Conservation (phyloP, 2,888 invertebrate genomes). For the Thymelicus lineola region DNA sequence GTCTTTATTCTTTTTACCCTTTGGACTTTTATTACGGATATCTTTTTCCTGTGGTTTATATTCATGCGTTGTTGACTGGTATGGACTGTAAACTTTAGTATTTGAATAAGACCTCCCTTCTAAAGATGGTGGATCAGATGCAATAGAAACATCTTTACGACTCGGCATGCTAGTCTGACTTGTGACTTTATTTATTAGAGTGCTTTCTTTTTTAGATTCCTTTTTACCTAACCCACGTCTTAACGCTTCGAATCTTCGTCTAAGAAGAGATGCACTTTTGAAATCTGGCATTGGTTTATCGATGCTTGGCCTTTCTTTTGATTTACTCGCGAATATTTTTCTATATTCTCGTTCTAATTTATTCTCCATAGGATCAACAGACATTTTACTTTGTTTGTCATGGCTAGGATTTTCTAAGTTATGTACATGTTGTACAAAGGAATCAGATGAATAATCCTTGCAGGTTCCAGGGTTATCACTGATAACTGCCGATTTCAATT, state of each 20-base stretch:
- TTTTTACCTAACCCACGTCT: slow-evolving; percentile 59
- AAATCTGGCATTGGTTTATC: slow-evolving; percentile 52
- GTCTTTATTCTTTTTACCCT: slow-evolving; percentile 45
- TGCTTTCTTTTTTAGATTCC: slow-evolving; percentile 53
- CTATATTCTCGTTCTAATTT: slow-evolving; percentile 69
- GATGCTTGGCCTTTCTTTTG: slow-evolving; percentile 51
- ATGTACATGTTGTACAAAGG: slow-evolving; percentile 67
- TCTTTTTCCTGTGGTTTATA: slow-evolving; percentile 39
- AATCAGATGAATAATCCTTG: slow-evolving; percentile 64
- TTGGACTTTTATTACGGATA: slow-evolving; percentile 44
- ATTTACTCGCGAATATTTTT: slow-evolving; percentile 59
- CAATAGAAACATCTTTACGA: slow-evolving; percentile 65
- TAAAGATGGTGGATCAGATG: slow-evolving; percentile 70
- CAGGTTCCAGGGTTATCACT: slow-evolving; percentile 36
- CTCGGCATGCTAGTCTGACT: slow-evolving; percentile 51
- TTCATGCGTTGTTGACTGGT: slow-evolving; percentile 37
- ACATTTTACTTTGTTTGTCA: slow-evolving; percentile 53
- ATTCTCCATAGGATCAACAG: slow-evolving; percentile 64
- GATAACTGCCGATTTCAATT: slow-evolving; percentile 40
- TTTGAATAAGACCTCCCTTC: slow-evolving; percentile 63
- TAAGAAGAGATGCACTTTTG: slow-evolving; percentile 62
- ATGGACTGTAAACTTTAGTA: slow-evolving; percentile 56
- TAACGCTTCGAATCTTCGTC: slow-evolving; percentile 66
- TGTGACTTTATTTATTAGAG: slow-evolving; percentile 45
- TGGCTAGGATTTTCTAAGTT: slow-evolving; percentile 64